These are phyloP conservation scores for Epirrhoe tristata DNA, from an alignment of 2,888 invertebrate genomes.

Conservation along the genomic window DNA sequence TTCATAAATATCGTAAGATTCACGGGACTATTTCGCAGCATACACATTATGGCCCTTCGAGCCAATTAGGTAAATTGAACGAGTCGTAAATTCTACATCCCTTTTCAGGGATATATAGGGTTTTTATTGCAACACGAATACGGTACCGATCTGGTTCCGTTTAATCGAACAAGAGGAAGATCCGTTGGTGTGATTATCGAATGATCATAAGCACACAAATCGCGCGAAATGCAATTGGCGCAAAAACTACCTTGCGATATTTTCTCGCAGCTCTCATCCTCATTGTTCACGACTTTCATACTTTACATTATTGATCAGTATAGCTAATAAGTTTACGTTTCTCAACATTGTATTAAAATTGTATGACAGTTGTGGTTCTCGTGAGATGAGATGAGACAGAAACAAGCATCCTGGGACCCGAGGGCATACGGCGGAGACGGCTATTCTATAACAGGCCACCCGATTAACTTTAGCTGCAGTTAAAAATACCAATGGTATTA, in stretches of 20 bases:
- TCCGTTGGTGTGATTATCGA: constrained; percentile 19
- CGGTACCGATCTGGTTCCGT: constrained; percentile 12
- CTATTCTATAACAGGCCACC: constrained; percentile 48
- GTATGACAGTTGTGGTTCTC: constrained; percentile 56
- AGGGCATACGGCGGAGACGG: constrained; percentile 46
- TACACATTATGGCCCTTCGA: constrained; percentile 45
- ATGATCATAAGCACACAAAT: constrained; percentile 38
- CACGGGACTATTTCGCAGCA: constrained; percentile 46
- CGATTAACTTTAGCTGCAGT: constrained; percentile 61
- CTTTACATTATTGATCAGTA: constrained; percentile 61
- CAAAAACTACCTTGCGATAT: constrained; percentile 66
- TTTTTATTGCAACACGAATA: constrained; percentile 22
- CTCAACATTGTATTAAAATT: constrained; percentile 70
- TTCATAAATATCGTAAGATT: constrained; percentile 49
- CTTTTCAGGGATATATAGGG: constrained; percentile 20
- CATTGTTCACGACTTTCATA: constrained; percentile 80
- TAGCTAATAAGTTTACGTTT: constrained; percentile 60
- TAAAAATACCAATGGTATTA: constrained; percentile 33
- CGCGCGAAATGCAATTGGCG: constrained; percentile 35
- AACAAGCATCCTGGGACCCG: constrained; percentile 35
- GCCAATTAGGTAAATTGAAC: constrained; percentile 50
- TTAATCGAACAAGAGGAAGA: constrained; percentile 17
- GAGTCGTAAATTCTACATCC: constrained; percentile 29
- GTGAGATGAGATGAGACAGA: constrained; percentile 55
- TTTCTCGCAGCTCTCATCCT: constrained; percentile 72